Evolutionary conservation across 1,140 invertebrate genomes (phyloP), one percentile per base, ranked within the genome.

Genomic region (Ruditapes philippinarum): DNA sequence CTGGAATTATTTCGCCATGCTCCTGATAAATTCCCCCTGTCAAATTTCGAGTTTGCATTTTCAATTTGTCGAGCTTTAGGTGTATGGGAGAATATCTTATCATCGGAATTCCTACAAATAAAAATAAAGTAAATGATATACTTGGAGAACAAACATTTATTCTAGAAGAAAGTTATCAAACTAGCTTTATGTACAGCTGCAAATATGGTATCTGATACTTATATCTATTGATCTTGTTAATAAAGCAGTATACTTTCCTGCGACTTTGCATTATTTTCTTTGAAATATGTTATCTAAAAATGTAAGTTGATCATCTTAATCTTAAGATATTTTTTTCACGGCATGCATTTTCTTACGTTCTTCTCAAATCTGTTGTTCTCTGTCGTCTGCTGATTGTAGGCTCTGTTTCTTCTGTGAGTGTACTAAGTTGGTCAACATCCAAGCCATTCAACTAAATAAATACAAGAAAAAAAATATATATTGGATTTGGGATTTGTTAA

Each of bases 31-130:
- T 40, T 87, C 80, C 70, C 68, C 88, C 73, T 45, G 36, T 80
- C 42, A 65, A 79, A 88, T 36, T 78, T 88, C 22, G 68, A 38
- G 28, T 88, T 88, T 12, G 89, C 74, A n/a, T 90, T 87, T 42
- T 90, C 90, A 22, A 93, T 86, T 28, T 93, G 91, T 57, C 91
- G 91, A 19, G 92, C 89, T 68, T 93, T 93, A 31, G 94, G 92
- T 88, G 92, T 95, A 36, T 87, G 91, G 33, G 93, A 93, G 90
- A 95, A 95, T 19, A 95, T 88, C 76, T 92, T 93, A 4, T 92
- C 91, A 42, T 92, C 91, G 57, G 92, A 92, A 38, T 94, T 88
- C 60, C 92, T 93, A 86, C 22, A 91, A 90, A 54, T 11, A 11
- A 57, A 22, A 57, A 22, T 3, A 57, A 70, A 36, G 9, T 7